Base-by-base conservation (phyloP, 1,140 invertebrate species). In the Latrodectus geometricus region DNA sequence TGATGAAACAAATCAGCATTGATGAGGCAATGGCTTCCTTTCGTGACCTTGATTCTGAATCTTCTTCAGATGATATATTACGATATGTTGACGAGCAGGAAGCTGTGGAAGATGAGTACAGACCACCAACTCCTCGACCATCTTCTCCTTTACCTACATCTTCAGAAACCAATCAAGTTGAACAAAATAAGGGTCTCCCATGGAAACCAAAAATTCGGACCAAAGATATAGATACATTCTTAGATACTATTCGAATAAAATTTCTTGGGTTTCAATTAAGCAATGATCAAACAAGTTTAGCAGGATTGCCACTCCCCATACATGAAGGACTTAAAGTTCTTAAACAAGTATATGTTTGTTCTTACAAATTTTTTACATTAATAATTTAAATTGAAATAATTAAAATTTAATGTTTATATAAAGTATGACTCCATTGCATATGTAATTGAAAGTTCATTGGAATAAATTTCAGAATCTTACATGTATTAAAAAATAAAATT, bases 171-270 rank as follows among this genome's bases (percentile, higher is more conserved):
- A 90, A 91, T 82, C 90, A 35, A 7, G 35, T 14, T 15, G 21
- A 50, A n/a, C 23, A 66, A 21, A 86, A 88, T 20, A 90, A 90
- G 86, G 88, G 95, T 84, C 92, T 99, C 87, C 97, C 98, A 2
- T 99, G 97, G 98, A 94, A 95, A 88, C 97, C 97, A 11, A 99
- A 99, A 94, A 97, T 99, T n/a, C 92, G 96, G 9, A 95, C 97
- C 90, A 96, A 96, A 92, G 97, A 98, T 90, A 95, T 98, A 72
- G 96, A 99, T 89, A 92, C 93, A 88, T 99, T 99, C 91, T 91
- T 99, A 87, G 96, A 99, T 89, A 95, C 95, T 89, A 96, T 97
- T 9, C 92, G 98, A 89, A 93, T 95, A 72, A 99, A 99, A 92
- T 99, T 99, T 93, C 96, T 99, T 83, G 97, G 97, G 0, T 99